Percentiles rank a stretch among this genome's conserved stretches.
Evolutionary conservation across 2,113 vertebrate species (phyloP).

Genomic region (Pristiophorus japonicus): DNA sequence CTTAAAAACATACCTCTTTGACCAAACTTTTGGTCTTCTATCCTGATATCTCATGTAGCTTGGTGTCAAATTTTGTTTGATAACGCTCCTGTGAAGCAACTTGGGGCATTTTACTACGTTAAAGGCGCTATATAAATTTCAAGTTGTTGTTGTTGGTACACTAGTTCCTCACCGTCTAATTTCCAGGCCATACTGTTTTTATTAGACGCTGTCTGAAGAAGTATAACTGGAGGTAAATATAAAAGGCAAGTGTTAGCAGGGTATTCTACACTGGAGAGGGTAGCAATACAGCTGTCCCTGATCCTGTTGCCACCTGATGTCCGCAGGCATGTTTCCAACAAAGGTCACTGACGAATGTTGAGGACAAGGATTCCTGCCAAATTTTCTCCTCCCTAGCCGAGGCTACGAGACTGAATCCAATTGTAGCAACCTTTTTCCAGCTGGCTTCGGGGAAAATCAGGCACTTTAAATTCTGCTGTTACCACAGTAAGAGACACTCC

Average conservation of each 20-base stretch:
- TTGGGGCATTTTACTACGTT: neutral
- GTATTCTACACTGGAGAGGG: neutral
- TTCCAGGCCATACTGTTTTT: neutral
- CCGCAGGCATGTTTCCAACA: neutral
- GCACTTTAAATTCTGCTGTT: neutral
- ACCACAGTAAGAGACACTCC: neutral
- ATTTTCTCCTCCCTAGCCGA: neutral
- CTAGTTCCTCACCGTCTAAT: neutral
- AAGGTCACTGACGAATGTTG: neutral
- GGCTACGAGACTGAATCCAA: neutral
- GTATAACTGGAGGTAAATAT: neutral
- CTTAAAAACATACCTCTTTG: neutral
- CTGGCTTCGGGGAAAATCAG: neutral
- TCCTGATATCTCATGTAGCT: neutral
- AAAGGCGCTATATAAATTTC: neutral
- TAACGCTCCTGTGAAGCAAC: neutral
- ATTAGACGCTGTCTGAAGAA: neutral
- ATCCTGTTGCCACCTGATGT: neutral
- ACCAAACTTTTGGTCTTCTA: neutral
- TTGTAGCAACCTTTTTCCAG: neutral
- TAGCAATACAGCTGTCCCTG: neutral
- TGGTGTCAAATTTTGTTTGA: neutral
- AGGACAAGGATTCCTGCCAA: neutral
- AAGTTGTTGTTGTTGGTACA: neutral
- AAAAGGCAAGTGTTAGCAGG: neutral